These are phyloP conservation scores for Amazona vittata DNA, from an alignment of 2,113 vertebrate species.

Conservation along the genomic window DNA sequence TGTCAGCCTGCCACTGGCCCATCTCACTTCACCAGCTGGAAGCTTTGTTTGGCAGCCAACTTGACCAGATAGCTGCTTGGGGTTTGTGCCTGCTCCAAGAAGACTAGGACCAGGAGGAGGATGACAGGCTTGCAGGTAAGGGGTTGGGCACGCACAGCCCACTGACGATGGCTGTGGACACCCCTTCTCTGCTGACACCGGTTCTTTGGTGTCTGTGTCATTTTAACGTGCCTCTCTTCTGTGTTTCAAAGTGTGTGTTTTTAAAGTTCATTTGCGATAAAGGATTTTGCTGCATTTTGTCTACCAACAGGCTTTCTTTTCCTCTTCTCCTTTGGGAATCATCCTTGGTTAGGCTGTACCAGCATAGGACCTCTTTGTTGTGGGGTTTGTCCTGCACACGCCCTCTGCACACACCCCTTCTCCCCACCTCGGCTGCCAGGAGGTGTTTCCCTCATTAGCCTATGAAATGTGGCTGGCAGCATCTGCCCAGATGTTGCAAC, in stretches of 20 bases:
- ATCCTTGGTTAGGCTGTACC: neutral
- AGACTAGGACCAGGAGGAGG: neutral
- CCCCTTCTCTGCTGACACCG: neutral
- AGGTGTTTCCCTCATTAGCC: constrained; percentile 67
- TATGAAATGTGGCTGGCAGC: constrained; percentile 74
- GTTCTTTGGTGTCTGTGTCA: neutral
- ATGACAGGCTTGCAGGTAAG: constrained; percentile 90
- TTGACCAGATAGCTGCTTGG: neutral
- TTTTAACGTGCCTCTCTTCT: neutral
- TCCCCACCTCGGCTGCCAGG: neutral
- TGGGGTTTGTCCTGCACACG: neutral
- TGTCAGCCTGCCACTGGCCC: neutral
- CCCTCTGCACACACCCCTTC: neutral
- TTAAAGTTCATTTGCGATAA: neutral
- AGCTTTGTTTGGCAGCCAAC: neutral
- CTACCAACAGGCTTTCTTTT: neutral
- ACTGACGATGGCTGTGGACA: neutral
- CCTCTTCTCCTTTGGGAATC: neutral
- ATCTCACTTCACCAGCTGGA: neutral
- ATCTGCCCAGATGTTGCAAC: constrained; percentile 76
- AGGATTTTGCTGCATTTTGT: neutral
- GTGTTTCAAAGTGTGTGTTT: neutral
- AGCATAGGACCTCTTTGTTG: neutral
- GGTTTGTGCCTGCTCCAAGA: neutral
- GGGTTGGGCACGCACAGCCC: rapidly evolving